Conservation (phyloP, 1,140 invertebrate genomes). For the Drosophila sp. region DNA sequence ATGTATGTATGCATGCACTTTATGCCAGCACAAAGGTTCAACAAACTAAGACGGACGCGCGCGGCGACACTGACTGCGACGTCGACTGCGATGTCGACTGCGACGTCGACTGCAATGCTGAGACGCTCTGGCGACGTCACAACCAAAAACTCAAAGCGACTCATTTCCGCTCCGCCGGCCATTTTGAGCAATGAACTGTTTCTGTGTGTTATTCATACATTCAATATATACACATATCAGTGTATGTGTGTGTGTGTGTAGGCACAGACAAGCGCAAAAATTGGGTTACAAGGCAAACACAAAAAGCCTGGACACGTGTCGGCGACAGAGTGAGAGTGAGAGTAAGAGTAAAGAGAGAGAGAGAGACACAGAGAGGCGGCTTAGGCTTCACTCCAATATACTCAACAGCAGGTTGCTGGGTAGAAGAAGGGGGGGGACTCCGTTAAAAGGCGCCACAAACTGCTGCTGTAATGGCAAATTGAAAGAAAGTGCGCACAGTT, state of each 20-base stretch:
- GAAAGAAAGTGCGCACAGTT: slow-evolving; percentile 42
- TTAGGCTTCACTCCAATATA: slow-evolving; percentile 30
- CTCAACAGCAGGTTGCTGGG: neutral
- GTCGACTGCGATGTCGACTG: slow-evolving; percentile 19
- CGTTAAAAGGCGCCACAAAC: slow-evolving; percentile 52
- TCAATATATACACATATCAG: neutral
- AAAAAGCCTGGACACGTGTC: slow-evolving; percentile 41
- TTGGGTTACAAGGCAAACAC: slow-evolving; percentile 78
- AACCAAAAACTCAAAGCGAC: slow-evolving; percentile 43
- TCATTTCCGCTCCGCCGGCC: slow-evolving; percentile 46
- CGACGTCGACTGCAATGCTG: slow-evolving; percentile 35
- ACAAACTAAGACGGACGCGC: slow-evolving; percentile 60
- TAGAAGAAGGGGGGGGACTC: too few relatives aligned
- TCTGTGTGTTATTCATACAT: slow-evolving; percentile 21
- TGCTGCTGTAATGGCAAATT: slow-evolving; percentile 47
- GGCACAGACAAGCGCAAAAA: slow-evolving; percentile 51
- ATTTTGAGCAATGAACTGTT: slow-evolving; percentile 48
- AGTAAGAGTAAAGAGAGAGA: neutral
- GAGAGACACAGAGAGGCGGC: neutral
- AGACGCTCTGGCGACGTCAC: slow-evolving; percentile 58
- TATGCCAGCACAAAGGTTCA: slow-evolving; percentile 69
- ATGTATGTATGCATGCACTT: slow-evolving; percentile 31
- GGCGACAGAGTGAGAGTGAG: neutral
- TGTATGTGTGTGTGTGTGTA: slow-evolving; percentile 19
- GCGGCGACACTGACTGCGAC: slow-evolving; percentile 4